phyloP scores from a whole-genome alignment of 2,797 vertebrate genomes.

The Coluber constrictor region DNA sequence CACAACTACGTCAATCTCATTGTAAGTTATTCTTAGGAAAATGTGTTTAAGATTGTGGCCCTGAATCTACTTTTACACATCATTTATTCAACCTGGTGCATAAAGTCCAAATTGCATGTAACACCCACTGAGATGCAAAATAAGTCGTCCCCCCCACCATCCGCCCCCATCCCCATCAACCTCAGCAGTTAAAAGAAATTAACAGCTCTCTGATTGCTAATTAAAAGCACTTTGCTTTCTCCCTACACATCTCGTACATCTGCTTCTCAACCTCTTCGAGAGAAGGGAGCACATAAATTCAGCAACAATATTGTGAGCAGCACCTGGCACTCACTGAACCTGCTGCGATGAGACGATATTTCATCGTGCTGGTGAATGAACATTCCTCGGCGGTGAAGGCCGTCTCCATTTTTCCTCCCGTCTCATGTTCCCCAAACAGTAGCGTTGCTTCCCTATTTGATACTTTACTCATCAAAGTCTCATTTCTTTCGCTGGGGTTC shows the following conservation, averaged over 20 bases:
- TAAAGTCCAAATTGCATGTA: slow-evolving; percentile 52
- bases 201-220: slow-evolving; percentile 89
- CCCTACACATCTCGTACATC: slow-evolving; percentile 85
- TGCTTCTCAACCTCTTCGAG: slow-evolving; percentile 74
- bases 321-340: slow-evolving; percentile 87
- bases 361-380: slow-evolving; percentile 91
- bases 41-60: neutral
- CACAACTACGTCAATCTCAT: neutral
- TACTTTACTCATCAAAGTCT: slow-evolving; percentile 86
- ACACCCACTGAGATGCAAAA: slow-evolving; percentile 63
- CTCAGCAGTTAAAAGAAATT: slow-evolving; percentile 75
- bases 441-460: slow-evolving; percentile 80
- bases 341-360: slow-evolving; percentile 81
- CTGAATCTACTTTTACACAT: slow-evolving; percentile 65
- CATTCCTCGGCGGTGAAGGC: slow-evolving; percentile 78
- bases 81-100: slow-evolving; percentile 55
- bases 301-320: slow-evolving; percentile 80
- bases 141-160: neutral
- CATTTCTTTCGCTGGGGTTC: slow-evolving; percentile 81
- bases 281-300: slow-evolving; percentile 86
- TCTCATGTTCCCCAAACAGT: slow-evolving; percentile 73
- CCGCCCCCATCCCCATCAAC: neutral
- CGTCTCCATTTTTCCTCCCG: slow-evolving; percentile 69
- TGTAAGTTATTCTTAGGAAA: neutral
- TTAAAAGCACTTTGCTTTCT: slow-evolving; percentile 95